Conservation (phyloP, 2,113 vertebrate species). For the Ancistrus triradiatus region DNA sequence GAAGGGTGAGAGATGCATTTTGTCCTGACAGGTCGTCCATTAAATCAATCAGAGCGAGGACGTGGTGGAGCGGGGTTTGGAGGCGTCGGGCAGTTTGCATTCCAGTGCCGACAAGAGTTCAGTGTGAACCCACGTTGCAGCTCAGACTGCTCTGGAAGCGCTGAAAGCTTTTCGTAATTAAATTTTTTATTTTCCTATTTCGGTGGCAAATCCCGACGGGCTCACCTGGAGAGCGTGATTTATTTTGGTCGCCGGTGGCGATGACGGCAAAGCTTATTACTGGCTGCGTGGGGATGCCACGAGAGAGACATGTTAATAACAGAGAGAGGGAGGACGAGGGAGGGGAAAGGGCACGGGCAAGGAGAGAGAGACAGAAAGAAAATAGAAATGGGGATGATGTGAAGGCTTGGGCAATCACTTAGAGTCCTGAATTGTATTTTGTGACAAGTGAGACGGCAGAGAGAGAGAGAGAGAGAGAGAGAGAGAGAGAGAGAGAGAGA, state of each 20-base stretch:
- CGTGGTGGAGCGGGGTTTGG: no score
- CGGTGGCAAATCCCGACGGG: neutral
- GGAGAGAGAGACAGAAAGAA: conserved; percentile 3
- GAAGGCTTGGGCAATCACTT: neutral
- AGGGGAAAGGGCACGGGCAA: conserved; percentile 6
- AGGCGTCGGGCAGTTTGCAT: no score
- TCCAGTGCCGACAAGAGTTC: no score
- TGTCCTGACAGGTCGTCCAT: no score
- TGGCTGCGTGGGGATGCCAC: neutral
- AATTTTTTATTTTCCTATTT: neutral
- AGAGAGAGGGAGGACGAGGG: neutral
- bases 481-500: no score
- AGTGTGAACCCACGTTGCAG: no score
- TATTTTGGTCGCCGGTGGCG: conserved; percentile 29
- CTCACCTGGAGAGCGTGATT: conserved; percentile 38
- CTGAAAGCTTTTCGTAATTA: no score
- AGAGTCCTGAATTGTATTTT: neutral
- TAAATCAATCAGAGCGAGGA: no score
- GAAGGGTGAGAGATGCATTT: no score
- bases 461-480: no score
- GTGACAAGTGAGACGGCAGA: no score
- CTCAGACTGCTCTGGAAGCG: no score
- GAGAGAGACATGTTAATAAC: conserved; percentile 2
- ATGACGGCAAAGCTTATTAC: conserved; percentile 21
- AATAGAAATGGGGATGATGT: conserved; percentile 1